Evolutionary conservation across 2,888 invertebrate genomes (phyloP), one percentile per base, ranked within the genome.

Genomic region (Caenorhabditis angaria): DNA sequence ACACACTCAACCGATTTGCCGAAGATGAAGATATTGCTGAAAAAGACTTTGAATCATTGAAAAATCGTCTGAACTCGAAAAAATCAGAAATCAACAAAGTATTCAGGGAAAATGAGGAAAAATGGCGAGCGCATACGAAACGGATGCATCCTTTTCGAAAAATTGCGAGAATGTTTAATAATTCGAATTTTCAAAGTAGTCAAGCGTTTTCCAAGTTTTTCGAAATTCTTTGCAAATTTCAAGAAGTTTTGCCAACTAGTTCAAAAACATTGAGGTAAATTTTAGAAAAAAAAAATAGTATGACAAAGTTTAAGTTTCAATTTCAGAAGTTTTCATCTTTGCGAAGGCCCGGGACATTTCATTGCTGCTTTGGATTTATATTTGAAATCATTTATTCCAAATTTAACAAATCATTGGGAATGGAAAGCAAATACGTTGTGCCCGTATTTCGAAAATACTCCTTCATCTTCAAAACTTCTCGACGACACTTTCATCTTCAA

Each of bases 321-420:
- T 41, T 41, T 41, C 48, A 70, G 74, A 20, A 53, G 71, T 6
- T 70, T 76, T 24, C 78, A 78, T 35, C 51, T 78, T 0, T 78
- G 78, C 35, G 78, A 78, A 58, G 73, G 70, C 24, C 78, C 78
- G 22, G 78, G 78, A 2, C 62, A 71, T 29, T 78, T 78, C 51
- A 32, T 78, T 22, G 65, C 58, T 0, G 76, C 76, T 1, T 27
- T 63, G n/a, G 70, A 74, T 29, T 25, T 50, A 3, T 58, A 56
- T 47, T 47, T 65, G 25, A 8, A 48, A 2, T 57, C 32, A 12
- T 51, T 65, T 20, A 63, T 58, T n/a, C 54, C 59, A 6, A 18
- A 35, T 27, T 2, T 56, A 2, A 41, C n/a, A n/a, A n/a, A n/a
- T n/a, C 10, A 65, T 5, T 78, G 78, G 78, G 4, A 67, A 3